phyloP scores from a whole-genome alignment of 2,113 vertebrate species.

The Brachyhypopomus gauderio region DNA sequence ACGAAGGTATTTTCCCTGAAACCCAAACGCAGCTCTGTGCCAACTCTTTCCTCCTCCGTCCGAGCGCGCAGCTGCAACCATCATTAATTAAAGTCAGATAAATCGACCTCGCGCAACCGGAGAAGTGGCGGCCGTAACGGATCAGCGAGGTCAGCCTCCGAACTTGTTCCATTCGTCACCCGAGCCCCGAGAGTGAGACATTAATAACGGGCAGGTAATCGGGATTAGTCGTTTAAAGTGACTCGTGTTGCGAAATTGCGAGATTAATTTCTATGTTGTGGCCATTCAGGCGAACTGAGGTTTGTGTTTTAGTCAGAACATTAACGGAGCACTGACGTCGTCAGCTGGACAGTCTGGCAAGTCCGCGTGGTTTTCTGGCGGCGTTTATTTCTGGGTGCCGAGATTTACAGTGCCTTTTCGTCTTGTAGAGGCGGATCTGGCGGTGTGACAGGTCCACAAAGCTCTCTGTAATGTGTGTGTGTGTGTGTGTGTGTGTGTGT shows the following conservation, averaged over 20 bases:
- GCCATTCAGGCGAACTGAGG: not conserved
- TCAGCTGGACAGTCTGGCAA: too few relatives aligned
- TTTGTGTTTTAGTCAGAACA: too few relatives aligned
- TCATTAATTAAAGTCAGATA: constrained; percentile 69
- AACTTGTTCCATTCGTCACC: constrained; percentile 64
- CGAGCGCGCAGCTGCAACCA: constrained; percentile 54
- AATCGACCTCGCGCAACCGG: constrained; percentile 53
- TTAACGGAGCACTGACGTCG: too few relatives aligned
- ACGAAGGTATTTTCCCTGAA: too few relatives aligned
- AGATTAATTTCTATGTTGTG: not conserved
- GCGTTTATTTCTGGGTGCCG: constrained; percentile 10
- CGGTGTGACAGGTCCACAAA: not conserved
- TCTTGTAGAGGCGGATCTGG: constrained; percentile 29
- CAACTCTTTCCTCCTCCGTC: too few relatives aligned
- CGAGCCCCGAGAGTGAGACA: constrained; percentile 60
- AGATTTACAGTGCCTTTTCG: constrained; percentile 25
- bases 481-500: not conserved
- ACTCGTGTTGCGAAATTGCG: not conserved
- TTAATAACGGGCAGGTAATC: constrained; percentile 60
- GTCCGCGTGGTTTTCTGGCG: too few relatives aligned
- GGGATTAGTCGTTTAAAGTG: constrained; percentile 42
- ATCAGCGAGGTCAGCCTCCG: constrained; percentile 66
- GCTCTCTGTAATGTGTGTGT: not conserved
- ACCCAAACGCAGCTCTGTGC: too few relatives aligned
- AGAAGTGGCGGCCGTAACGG: constrained; percentile 70